Evolutionary conservation across 2,797 vertebrate species (phyloP).

Genomic region (Liasis olivaceus): DNA sequence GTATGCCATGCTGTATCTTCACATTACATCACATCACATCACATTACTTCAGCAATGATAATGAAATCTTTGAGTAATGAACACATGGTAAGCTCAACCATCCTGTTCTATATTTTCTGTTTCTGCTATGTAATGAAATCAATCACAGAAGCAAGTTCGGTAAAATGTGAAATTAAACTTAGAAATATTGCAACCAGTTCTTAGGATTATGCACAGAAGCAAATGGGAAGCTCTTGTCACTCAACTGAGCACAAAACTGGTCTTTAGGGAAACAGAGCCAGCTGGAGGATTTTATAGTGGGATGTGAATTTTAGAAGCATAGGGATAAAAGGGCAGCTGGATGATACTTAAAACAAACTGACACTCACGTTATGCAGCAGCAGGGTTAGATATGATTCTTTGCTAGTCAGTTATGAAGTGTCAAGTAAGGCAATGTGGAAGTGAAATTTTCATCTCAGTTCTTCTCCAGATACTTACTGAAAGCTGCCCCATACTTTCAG

Average conservation of each 20-base stretch:
- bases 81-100: neutral
- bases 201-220: conserved; percentile 4
- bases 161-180: conserved; percentile 19
- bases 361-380: neutral
- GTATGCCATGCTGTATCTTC: neutral
- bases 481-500: neutral
- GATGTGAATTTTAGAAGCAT: conserved; percentile 19
- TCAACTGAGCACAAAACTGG: conserved; percentile 26
- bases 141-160: neutral
- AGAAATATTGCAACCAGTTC: conserved; percentile 14
- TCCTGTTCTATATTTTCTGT: neutral
- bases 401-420: neutral
- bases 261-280: conserved; percentile 4
- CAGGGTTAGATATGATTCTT: neutral
- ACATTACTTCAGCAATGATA: neutral
- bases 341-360: conserved; percentile 23
- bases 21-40: neutral
- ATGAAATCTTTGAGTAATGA: neutral
- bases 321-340: conserved; percentile 28
- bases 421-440: neutral
- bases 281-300: conserved; percentile 21
- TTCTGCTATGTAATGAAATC: neutral
- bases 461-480: neutral
- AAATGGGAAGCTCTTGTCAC: neutral
- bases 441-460: neutral